Base-by-base conservation (phyloP, 2,888 invertebrate genomes). In the Lepidochitona cinerea region DNA sequence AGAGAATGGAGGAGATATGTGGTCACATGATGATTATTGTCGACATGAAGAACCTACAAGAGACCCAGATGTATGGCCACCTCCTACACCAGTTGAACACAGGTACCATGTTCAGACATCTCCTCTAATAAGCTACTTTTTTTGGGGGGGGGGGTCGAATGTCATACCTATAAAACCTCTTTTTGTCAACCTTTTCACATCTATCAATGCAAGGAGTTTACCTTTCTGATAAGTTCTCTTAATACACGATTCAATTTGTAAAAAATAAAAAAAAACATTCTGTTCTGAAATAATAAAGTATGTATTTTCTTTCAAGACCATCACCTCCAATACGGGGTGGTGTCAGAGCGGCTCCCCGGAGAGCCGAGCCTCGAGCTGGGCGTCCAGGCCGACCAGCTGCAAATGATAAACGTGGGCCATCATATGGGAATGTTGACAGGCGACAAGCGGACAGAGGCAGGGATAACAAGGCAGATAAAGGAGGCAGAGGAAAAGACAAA, bases 51-150 rank as follows among this genome's bases (percentile, higher is more conserved):
- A 93, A 82, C 93, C 94, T n/a, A 93, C 94, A 0, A 89, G 93
- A 73, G 96, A 97, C 91, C 94, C 95, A 0, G 95, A 95, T 87
- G 93, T 95, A 54, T 96, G 96, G 95, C 94, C 96, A 6, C 94
- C 94, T n/a, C 95, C 96, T 12, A 89, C 89, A 7, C 90, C 89
- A 37, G 88, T 88, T 1, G 89, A 89, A 71, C 85, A 88, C 26
- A 59, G 29, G 59, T 59, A 59, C 23, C 29, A 23, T 32, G 23
- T 49, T 49, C n/a, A n/a, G n/a, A n/a, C n/a, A n/a, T n/a, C n/a
- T n/a, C n/a, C n/a, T n/a, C n/a, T n/a, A n/a, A n/a, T n/a, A n/a
- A n/a, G n/a, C n/a, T n/a, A n/a, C n/a, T n/a, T n/a, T n/a, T n/a
- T n/a, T n/a, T n/a, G n/a, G n/a, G n/a, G n/a, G n/a, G n/a, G n/a